Base-by-base conservation (phyloP, 2,797 vertebrate genomes). In the Syngnathus acus region DNA sequence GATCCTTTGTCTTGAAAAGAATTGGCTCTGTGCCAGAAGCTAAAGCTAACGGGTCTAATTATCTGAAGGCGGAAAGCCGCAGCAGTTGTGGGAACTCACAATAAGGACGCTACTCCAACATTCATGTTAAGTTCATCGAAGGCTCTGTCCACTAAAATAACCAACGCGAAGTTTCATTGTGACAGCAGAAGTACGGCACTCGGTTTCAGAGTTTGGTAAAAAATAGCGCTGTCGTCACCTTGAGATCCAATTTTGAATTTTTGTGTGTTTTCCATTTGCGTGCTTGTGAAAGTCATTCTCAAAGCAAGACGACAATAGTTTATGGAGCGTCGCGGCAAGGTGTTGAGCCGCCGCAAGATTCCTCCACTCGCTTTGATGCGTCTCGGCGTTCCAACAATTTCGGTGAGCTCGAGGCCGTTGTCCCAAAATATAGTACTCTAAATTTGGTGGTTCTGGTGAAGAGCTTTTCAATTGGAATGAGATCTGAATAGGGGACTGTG, bases 391-490 rank as follows among this genome's bases (percentile, higher is more conserved):
- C n/a, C 59, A 61, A 23, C 19, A 43, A 61, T 40, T 40, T 40
- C 21, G 38, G 38, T 37, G 32, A 37, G 55, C 37, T 38, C 6
- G 37, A 40, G 19, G 39, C 58, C 58, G 21, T 40, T n/a, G 17
- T 60, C 58, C 19, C n/a, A 42, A 61, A 42, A 61, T 42, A 61
- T 42, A 61, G 14, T 19, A 21, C 59, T 61, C 39, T 61, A 42
- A 10, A 61, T 42, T 61, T 42, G 59, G 9, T 14, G 59, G 32
- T 32, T 61, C 40, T 61, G 13, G 7, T 61, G 58, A 60, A n/a
- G 58, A 40, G 59, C 59, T 21, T 40, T 43, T 61, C 59, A 42
- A 21, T 21, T 42, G 39, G 59, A 61, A 61, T 40, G 38, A 61
- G 39, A 61, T 61, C 59, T 42, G n/a, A 32, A 32, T 32, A 32